Base-by-base conservation (phyloP, 2,888 invertebrate species). In the Agrochola lychnidis region DNA sequence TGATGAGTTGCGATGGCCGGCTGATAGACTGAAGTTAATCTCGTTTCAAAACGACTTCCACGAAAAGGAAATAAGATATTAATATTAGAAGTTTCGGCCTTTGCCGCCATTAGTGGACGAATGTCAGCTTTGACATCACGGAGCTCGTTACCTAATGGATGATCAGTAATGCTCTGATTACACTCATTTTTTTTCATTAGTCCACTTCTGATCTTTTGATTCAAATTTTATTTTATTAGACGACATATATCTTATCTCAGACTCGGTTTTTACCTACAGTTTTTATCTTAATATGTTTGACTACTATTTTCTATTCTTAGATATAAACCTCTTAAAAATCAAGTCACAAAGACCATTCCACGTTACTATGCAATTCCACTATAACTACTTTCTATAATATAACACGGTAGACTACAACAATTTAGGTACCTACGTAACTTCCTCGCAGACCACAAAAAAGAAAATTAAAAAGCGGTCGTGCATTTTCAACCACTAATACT, bases 1-100 rank as follows among this genome's bases (percentile, higher is more conserved):
- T 81, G 83, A 84, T 77, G 80, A 82, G 70, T 67, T 71, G 77
- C 72, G 77, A 85, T 83, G 88, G 72, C 53, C 79, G 80, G 12
- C 78, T 68, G 88, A 84, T 87, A 84, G 73, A 80, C 82, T 82
- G 64, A 70, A 88, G 79, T 83, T 89, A 88, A 84, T 89, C 68
- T 82, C 75, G 70, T 88, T 87, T 79, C 72, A 70, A 81, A 83
- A 80, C 72, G 83, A 88, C 76, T 85, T 88, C 86, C 80, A 77
- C 78, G 79, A 81, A 89, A 88, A 84, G 88, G 87, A 88, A 88
- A 88, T 89, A 85, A 83, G 87, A 84, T 84, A 81, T 75, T 83
- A 81, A 88, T 84, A 88, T 88, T 89, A 83, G 69, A 87, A 88
- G 84, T 88, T 86, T 78, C 69, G 64, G 51, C 70, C 67, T 80